A percentile compares a stretch with the other conserved stretches of the same genome.
Conservation (phyloP, 2,113 vertebrate genomes). For the Hepsetus odoe region DNA sequence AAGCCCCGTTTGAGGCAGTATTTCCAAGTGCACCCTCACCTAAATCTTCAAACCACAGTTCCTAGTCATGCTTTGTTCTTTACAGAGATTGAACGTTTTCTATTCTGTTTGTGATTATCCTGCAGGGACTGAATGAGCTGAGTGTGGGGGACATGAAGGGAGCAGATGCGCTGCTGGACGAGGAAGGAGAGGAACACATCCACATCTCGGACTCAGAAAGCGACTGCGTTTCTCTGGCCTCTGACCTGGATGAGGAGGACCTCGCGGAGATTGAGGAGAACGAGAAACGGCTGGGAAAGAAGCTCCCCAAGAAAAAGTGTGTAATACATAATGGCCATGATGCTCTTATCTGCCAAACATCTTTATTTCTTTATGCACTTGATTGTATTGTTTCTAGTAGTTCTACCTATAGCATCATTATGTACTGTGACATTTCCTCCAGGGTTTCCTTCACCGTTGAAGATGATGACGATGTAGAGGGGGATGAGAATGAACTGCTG, state of each 20-base stretch:
- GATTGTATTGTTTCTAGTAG: too few species aligned
- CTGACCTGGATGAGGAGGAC: conserved; percentile 88
- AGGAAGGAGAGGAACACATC: conserved; percentile 76
- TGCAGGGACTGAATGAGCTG: conserved; percentile 81
- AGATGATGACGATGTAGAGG: conserved; percentile 65
- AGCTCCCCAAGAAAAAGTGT: conserved; percentile 68
- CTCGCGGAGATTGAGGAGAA: conserved; percentile 78
- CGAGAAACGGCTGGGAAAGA: conserved; percentile 61
- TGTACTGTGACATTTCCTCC: conserved; percentile 17
- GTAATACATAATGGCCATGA: background rate
- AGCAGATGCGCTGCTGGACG: conserved; percentile 73
- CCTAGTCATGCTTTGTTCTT: too few species aligned
- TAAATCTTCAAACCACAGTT: too few species aligned
- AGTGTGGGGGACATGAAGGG: conserved; percentile 86
- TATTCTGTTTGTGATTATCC: background rate
- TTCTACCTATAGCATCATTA: background rate
- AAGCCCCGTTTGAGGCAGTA: too few species aligned
- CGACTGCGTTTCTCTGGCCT: conserved; percentile 82
- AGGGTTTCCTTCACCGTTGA: conserved; percentile 71
- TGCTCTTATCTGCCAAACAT: too few species aligned
- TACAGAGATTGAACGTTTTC: background rate
- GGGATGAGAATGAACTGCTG: conserved; percentile 78
- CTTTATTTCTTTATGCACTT: background rate
- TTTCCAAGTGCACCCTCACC: too few species aligned
- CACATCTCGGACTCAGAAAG: conserved; percentile 80